Evolutionary conservation across 2,888 invertebrate species (phyloP), one percentile per base, ranked within the genome.

Genomic region (Pasiphila rectangulata): DNA sequence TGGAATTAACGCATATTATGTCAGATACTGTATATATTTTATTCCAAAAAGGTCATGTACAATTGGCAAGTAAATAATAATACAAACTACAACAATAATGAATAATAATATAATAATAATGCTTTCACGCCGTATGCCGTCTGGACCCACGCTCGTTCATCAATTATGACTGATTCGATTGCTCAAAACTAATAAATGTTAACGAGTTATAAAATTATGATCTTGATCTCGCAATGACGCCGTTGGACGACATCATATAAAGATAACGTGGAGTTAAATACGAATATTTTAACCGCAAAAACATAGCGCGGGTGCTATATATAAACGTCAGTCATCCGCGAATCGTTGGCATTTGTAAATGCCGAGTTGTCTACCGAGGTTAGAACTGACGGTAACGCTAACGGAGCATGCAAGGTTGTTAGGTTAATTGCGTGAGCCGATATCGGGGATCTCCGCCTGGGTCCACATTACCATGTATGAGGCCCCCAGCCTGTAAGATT

Each of bases 371-470:
- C 51, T 58, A 55, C 57, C 29, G 46, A 54, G 43, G 55, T 57
- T 49, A 57, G 48, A 60, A 62, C 63, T 59, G 48, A 57, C 48
- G 52, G 61, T 56, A 58, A 64, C 59, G 59, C 55, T 71, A 72
- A 72, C 69, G 65, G 71, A 68, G 59, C 66, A 61, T 60, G 57
- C 56, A 51, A 66, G 67, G 72, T 78, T 72, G 74, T 73, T 72
- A 74, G 73, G 77, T 75, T 80, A 79, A 79, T 79, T 78, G 77
- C 71, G 67, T 60, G 57, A 58, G 45, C 46, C 41, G 51, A 48
- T 64, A 64, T 64, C 63, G 51, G 51, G 56, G 54, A 66, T 67
- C 66, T 65, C 53, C 50, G 56, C 38, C 47, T 57, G 63, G 39
- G 63, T 57, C 59, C 63, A 63, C 63, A 63, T 63, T 66, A 63